phyloP scores from a whole-genome alignment of 2,113 vertebrate species.

The Ardeotis arabs region DNA sequence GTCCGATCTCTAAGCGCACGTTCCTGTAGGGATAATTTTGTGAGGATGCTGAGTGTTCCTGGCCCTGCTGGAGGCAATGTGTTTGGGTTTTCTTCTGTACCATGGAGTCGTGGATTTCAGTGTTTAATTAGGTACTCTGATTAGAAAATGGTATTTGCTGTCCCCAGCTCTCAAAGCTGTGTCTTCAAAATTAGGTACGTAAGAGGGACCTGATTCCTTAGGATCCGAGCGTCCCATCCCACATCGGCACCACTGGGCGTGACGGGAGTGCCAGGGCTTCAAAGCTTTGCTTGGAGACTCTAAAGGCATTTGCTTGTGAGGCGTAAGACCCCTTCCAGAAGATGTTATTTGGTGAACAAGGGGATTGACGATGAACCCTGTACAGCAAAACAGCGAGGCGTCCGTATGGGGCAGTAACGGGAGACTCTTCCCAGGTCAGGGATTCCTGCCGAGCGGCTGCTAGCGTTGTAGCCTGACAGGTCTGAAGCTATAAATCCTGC shows the following conservation, averaged over 20 bases:
- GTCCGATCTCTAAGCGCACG: not conserved
- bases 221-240: not conserved
- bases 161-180: not conserved
- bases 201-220: not conserved
- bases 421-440: not conserved
- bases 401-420: not conserved
- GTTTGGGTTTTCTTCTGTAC: not conserved
- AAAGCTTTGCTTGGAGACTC: not conserved
- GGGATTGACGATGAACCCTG: not conserved
- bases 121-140: not conserved
- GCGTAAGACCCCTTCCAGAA: not conserved
- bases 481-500: constrained; percentile 16
- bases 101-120: not conserved
- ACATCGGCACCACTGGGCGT: not conserved
- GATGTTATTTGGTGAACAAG: not conserved
- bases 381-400: not conserved
- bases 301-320: not conserved
- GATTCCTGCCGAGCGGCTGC: not conserved
- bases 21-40: not conserved
- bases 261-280: not conserved
- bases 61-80: accelerated
- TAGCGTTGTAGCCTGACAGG: not conserved
- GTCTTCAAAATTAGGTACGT: not conserved
- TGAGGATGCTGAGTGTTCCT: not conserved
- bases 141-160: not conserved